Evolutionary conservation across 2,113 vertebrate species (phyloP), one percentile per base, ranked within the genome.

Genomic region (Eulemur rufifrons): DNA sequence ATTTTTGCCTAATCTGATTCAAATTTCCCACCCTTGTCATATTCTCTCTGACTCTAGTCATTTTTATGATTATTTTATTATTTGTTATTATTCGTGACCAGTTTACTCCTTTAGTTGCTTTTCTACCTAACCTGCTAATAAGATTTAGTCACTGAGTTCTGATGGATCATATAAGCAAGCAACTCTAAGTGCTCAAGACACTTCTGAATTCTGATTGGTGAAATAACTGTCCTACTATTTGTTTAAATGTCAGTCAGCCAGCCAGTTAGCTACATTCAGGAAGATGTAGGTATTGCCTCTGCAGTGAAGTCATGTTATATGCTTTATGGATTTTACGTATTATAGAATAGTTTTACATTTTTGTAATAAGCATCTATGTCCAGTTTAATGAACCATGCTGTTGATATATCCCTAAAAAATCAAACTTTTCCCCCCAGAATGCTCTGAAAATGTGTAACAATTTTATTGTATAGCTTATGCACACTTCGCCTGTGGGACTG

Each of bases 31-130:
- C 10, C 3, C n/a, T 85, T 56, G 21, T 77, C 52, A 73, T 25
- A 73, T 82, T 76, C n/a, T 21, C 1, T 86, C 17, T 78, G 27
- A 39, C 42, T 64, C 4, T 63, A 18, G 34, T 86, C 5, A 66
- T 73, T 91, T 73, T 42, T 42, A 63, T 14, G 13, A 83, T 96
- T 56, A 78, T 83, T 95, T 95, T 76, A 82, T 86, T 82, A 34
- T 66, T 69, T 66, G 27, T 94, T 69, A 80, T 78, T 47, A 74
- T 68, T 27, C 47, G 37, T 68, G 64, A 8, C 8, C 23, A 82
- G 37, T 89, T 74, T 80, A 69, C 2, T 29, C 52, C 92, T 97
- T 90, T 20, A 64, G 66, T 78, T 83, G 50, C 80, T 82, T 66
- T 87, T 82, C 47, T 81, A 20, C 4, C 27, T 81, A 86, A 47